Evolutionary conservation across 2,797 vertebrate genomes (phyloP).

Genomic region (Mus spretus): DNA sequence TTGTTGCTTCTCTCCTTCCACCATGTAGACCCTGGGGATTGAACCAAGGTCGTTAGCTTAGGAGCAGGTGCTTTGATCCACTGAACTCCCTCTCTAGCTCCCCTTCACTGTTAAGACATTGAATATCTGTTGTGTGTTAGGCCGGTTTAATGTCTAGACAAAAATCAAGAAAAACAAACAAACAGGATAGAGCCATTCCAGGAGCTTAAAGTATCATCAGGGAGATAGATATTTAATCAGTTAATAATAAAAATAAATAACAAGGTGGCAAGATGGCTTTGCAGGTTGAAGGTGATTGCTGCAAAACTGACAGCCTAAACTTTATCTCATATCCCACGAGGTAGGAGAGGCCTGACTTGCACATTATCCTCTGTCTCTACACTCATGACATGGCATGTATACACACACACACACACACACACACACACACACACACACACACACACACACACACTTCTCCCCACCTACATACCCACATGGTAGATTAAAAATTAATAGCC

Average conservation of each 20-base stretch:
- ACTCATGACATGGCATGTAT: not conserved
- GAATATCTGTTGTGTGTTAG: not conserved
- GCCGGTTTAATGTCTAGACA: conserved; percentile 50
- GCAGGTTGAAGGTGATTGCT: not conserved
- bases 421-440: not conserved
- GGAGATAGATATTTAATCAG: conserved; percentile 18
- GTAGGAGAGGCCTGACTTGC: too few relatives aligned
- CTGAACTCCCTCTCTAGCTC: not conserved
- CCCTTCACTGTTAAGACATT: not conserved
- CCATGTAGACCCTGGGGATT: not conserved
- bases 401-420: not conserved
- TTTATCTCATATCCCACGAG: not conserved
- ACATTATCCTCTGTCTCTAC: not conserved
- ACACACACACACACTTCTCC: not conserved
- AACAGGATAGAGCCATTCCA: conserved; percentile 29
- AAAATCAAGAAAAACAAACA: conserved; percentile 56
- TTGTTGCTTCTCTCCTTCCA: too few relatives aligned
- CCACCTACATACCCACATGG: not conserved
- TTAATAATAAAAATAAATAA: not conserved
- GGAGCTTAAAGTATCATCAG: conserved; percentile 3
- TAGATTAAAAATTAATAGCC: conserved; percentile 17
- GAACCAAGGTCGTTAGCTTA: not conserved
- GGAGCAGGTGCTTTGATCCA: too few relatives aligned
- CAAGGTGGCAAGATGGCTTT: not conserved
- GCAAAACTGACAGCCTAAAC: not conserved